Evolutionary conservation across 2,797 vertebrate species (phyloP), one percentile per base, ranked within the genome.

Genomic region (Lagocephalus sceleratus): DNA sequence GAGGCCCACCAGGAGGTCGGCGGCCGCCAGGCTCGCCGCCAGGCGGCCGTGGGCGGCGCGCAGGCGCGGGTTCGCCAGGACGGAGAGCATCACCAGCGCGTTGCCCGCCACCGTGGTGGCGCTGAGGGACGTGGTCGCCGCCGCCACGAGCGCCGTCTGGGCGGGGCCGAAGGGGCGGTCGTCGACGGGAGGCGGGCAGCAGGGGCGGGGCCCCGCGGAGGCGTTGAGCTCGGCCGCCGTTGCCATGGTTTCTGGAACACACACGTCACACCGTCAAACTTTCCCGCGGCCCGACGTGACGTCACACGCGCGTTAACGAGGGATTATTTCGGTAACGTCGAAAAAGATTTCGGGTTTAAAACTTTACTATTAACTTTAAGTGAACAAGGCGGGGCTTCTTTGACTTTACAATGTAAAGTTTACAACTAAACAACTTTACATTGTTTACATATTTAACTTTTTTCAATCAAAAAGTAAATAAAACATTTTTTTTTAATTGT

Each of bases 21-120:
- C 93, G 0, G 83, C 94, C 0, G 94, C 95, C 82, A 97, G 80
- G 83, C 94, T 97, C 85, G 95, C 85, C 74, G 95, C 91, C 79
- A 97, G 95, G 84, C 95, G 95, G 85, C 96, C 97, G 89, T 95
- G 94, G 77, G 95, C 79, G 0, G 92, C 97, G 60, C 91, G 91
- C 63, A 97, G 88, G 56, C 87, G 93, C 11, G 91, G 91, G 89
- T 98, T 96, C 46, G 95, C 92, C 58, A 90, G 93, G 87, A 97
- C 87, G 58, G 94, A 96, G 45, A 95, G 79, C 89, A 97, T 93
- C 49, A 98, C 95, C 78, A 98, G 83, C 21, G 87, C 70, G 81
- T 97, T 97, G 41, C 94, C 94, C 22, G 93, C 84, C 2, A 96
- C 83, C 0, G 95, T 95, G 78, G 94, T 68, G 1, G 91, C 63